These are phyloP conservation scores for Amphiprion percula DNA, from an alignment of 2,113 vertebrate species.

Conservation along the genomic window DNA sequence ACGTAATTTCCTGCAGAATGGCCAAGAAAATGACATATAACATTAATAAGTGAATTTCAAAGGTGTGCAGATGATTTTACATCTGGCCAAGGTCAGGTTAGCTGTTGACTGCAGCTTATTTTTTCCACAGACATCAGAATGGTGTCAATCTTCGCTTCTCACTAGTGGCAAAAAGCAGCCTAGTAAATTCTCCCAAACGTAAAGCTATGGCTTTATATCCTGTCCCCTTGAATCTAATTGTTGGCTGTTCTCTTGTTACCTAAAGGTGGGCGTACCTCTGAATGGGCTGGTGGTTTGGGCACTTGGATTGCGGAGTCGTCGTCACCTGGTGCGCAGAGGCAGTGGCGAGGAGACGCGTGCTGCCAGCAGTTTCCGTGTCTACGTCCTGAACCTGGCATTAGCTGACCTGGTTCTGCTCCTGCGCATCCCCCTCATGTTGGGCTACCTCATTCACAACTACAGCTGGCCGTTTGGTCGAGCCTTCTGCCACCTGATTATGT, in stretches of 20 bases:
- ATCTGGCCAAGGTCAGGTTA: neutral
- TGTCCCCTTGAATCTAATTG: neutral
- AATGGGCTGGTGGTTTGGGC: conserved; percentile 85
- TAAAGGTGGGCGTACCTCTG: conserved; percentile 78
- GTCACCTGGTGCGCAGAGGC: conserved; percentile 47
- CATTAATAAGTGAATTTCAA: neutral
- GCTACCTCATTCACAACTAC: conserved; percentile 67
- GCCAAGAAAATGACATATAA: neutral
- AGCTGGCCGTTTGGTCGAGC: conserved; percentile 78
- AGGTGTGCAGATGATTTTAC: neutral
- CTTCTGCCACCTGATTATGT: conserved; percentile 75
- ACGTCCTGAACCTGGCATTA: conserved; percentile 84
- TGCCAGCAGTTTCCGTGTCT: conserved; percentile 82
- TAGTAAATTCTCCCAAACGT: neutral
- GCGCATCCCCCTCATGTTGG: conserved; percentile 80
- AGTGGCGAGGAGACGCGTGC: conserved; percentile 66
- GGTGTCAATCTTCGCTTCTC: neutral
- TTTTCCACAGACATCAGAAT: neutral
- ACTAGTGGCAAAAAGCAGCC: neutral
- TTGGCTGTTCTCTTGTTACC: neutral
- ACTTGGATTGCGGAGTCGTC: conserved; percentile 61
- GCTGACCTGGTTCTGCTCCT: conserved; percentile 84
- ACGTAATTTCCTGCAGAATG: too few species aligned
- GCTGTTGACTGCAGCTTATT: neutral
- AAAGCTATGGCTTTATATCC: neutral